Evolutionary conservation across 2,888 invertebrate species (phyloP), one percentile per base, ranked within the genome.

Genomic region (Ditylenchus weischeri): DNA sequence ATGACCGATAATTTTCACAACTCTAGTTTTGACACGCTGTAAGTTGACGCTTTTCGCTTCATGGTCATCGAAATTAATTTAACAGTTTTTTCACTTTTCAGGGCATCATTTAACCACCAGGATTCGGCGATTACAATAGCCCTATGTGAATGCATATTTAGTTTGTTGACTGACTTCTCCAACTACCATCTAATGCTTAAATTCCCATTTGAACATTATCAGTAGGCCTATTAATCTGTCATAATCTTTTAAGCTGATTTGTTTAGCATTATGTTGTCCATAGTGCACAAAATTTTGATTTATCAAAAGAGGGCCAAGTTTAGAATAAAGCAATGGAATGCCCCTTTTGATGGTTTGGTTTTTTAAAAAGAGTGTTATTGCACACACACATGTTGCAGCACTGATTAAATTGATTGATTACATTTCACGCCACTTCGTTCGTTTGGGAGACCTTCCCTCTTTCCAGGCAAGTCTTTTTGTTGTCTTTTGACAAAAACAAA

Each of bases 171-270:
- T n/a, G 72, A 70, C 19, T 70, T 70, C 50, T 36, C 50, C 38
- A 21, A 48, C 23, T 59, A 70, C 21, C 70, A 70, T 61, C 36
- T 72, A 48, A 70, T 63, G 50, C 65, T 57, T n/a, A 48, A 72
- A 36, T 70, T 73, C 51, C 70, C 73, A 1, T 70, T 68, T 47
- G 60, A 59, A 10, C 70, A 70, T 54, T 70, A 70, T 73, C 71
- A 70, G 72, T 72, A 57, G 62, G 57, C 43, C 35, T 48, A 36
- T 38, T 63, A 35, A 19, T 13, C 21, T 6, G 2, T 6, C 50
- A 19, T 19, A 18, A 50, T 19, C 18, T 19, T 21, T 72, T 48
- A 50, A 50, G 50, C 50, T 50, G 50, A 19, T 19, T 21, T 35
- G 72, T 70, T 71, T 36, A 69, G 69, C 43, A 43, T 70, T 19